Conservation (phyloP, 2,888 invertebrate species). For the Blastobasis adustella region DNA sequence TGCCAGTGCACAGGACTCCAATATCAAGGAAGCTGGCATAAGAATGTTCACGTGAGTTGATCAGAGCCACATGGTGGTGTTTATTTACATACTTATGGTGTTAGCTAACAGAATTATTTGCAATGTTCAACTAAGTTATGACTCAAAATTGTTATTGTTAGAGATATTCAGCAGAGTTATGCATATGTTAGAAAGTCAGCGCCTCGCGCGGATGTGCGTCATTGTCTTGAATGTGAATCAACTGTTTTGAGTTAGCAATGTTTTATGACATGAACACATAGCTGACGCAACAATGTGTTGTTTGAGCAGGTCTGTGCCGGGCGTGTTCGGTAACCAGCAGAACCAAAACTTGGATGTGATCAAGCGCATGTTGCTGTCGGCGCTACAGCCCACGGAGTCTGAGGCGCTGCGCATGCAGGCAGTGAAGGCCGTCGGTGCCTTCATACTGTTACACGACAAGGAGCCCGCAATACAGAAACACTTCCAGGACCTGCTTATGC, state of each 20-base stretch:
- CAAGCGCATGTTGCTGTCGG: slow-evolving; percentile 94
- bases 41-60: slow-evolving; percentile 91
- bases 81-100: neutral
- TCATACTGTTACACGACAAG: slow-evolving; percentile 94
- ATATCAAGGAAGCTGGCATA: slow-evolving; percentile 93
- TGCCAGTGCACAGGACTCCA: slow-evolving; percentile 87
- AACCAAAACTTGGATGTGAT: slow-evolving; percentile 92
- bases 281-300: neutral
- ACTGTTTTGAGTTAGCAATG: neutral
- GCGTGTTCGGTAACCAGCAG: slow-evolving; percentile 97
- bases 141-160: no score
- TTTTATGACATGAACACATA: neutral
- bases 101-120: neutral
- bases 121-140: no score
- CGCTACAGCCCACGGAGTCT: slow-evolving; percentile 82
- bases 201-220: no score
- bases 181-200: no score
- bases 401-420: slow-evolving; percentile 87
- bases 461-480: slow-evolving; percentile 92
- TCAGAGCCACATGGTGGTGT: no score
- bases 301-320: slow-evolving; percentile 87
- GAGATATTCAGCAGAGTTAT: no score
- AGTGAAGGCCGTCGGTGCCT: slow-evolving; percentile 88
- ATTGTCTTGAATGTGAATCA: no score
- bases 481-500: slow-evolving; percentile 89